Conservation (phyloP, 1,140 invertebrate genomes). For the Lepidotrigona ventralis region DNA sequence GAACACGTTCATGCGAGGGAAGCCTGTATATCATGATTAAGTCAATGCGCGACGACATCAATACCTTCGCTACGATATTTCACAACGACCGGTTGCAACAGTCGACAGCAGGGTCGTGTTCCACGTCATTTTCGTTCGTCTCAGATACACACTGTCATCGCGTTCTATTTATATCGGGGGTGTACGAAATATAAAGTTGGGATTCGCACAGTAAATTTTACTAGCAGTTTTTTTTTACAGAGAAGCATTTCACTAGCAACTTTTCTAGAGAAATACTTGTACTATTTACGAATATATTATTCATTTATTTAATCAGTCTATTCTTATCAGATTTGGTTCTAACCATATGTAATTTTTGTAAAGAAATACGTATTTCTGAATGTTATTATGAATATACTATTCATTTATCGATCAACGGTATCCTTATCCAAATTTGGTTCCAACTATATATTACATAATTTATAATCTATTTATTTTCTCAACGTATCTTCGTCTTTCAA, state of each 20-base stretch:
- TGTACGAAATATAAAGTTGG: too few relatives aligned
- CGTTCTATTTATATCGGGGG: neutral
- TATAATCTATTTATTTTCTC: too few relatives aligned
- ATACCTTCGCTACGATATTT: constrained; percentile 29
- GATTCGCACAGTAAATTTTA: too few relatives aligned
- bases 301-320: neutral
- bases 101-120: neutral
- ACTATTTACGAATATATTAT: neutral
- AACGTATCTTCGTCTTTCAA: too few relatives aligned
- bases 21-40: constrained; percentile 11
- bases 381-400: too few relatives aligned
- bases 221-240: too few relatives aligned
- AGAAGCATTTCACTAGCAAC: neutral
- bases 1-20: neutral
- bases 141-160: neutral
- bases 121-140: neutral
- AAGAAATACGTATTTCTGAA: too few relatives aligned
- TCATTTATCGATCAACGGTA: too few relatives aligned
- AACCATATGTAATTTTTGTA: too few relatives aligned
- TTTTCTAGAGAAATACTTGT: neutral
- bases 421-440: too few relatives aligned
- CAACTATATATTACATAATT: too few relatives aligned
- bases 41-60: constrained; percentile 9
- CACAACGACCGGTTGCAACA: neutral
- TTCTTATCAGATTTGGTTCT: too few relatives aligned